phyloP scores from a whole-genome alignment of 2,797 vertebrate species.

The Hirundo rustica region DNA sequence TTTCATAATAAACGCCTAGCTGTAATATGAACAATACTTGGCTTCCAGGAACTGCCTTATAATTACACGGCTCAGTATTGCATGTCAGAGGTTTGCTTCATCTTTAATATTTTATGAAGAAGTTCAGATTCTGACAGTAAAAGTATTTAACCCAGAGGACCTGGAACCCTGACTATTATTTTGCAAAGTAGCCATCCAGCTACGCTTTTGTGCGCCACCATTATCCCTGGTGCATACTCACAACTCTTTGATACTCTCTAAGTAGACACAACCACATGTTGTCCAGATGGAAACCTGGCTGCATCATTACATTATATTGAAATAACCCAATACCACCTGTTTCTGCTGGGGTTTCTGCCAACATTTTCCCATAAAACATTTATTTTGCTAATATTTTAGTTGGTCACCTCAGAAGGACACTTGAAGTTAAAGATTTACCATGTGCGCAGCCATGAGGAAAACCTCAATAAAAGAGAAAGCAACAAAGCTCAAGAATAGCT shows the following conservation, averaged over 20 bases:
- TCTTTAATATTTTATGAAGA: conserved; percentile 84
- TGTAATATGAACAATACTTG: conserved; percentile 69
- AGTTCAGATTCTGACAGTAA: conserved; percentile 81
- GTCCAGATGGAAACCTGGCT: conserved; percentile 87
- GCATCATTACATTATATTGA: conserved; percentile 93
- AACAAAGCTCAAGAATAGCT: conserved; percentile 35
- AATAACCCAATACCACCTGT: conserved; percentile 97
- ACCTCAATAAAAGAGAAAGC: neutral
- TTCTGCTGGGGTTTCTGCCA: conserved; percentile 84
- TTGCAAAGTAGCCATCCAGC: conserved; percentile 79
- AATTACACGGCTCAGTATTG: conserved; percentile 71
- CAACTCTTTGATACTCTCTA: conserved; percentile 80
- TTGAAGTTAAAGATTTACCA: conserved; percentile 83
- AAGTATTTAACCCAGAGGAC: conserved; percentile 83
- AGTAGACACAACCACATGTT: conserved; percentile 83
- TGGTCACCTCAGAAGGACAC: conserved; percentile 84
- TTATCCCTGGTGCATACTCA: conserved; percentile 81
- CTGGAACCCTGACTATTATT: conserved; percentile 75
- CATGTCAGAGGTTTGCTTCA: conserved; percentile 76
- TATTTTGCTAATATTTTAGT: conserved; percentile 85
- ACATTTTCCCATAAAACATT: conserved; percentile 88
- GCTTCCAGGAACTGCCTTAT: conserved; percentile 78
- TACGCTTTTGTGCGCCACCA: conserved; percentile 76
- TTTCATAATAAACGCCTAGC: conserved; percentile 75
- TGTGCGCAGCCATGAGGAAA: conserved; percentile 73